A percentile compares a stretch with the other conserved stretches of the same genome.
Evolutionary conservation across 2,113 vertebrate species (phyloP).

Genomic region (Microtus oregoni): DNA sequence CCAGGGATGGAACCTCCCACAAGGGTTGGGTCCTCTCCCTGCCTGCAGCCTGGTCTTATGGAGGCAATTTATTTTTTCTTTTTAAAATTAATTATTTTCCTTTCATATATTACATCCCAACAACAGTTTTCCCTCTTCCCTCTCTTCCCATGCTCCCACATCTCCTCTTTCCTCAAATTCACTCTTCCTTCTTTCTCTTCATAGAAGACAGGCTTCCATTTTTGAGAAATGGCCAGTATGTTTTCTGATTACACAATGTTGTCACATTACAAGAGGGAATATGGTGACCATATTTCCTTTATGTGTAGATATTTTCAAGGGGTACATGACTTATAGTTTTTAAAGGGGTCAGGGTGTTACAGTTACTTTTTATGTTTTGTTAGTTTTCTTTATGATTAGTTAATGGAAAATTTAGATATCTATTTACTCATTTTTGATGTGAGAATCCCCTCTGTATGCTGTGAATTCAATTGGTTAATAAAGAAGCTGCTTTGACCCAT

Average conservation of each 20-base stretch:
- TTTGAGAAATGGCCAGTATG: background rate
- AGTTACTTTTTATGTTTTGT: background rate
- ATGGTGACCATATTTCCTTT: background rate
- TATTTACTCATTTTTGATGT: background rate
- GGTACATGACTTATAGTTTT: background rate
- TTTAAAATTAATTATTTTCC: too few species aligned
- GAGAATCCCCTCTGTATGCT: too few species aligned
- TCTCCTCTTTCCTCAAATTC: too few species aligned
- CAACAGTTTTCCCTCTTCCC: too few species aligned
- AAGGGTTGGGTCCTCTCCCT: background rate
- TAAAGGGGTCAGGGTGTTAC: background rate
- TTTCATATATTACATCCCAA: too few species aligned
- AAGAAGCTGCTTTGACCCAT: too few species aligned
- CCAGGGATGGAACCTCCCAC: background rate
- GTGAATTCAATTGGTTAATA: too few species aligned
- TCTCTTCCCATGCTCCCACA: too few species aligned
- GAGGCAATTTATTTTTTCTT: background rate
- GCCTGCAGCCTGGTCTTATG: background rate
- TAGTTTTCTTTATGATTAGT: background rate
- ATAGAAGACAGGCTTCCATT: too few species aligned
- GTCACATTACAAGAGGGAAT: background rate
- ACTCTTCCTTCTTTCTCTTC: too few species aligned
- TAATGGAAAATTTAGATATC: background rate
- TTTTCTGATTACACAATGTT: background rate
- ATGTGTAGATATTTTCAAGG: background rate